Percentiles rank a stretch among this genome's conserved stretches.
phyloP scores from a whole-genome alignment of 1,140 invertebrate genomes.

The Drosophila saltans region DNA sequence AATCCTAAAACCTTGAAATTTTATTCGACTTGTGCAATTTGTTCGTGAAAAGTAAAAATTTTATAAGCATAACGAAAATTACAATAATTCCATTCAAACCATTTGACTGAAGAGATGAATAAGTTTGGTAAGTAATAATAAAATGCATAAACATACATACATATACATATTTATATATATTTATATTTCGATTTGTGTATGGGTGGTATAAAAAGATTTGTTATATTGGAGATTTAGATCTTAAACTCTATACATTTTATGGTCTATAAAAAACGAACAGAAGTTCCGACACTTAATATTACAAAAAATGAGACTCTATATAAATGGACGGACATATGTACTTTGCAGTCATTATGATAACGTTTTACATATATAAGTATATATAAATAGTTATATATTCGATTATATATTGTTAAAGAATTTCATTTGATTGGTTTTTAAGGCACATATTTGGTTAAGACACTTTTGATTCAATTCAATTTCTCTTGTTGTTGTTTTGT shows the following conservation, averaged over 20 bases:
- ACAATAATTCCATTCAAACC: not conserved
- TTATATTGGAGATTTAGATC: constrained; percentile 20
- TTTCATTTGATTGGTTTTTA: constrained; percentile 26
- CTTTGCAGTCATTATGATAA: constrained; percentile 40
- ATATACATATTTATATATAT: constrained; percentile 2
- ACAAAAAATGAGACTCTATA: constrained; percentile 39
- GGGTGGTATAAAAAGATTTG: constrained; percentile 28
- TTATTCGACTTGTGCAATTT: constrained; percentile 39
- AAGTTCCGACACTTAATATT: constrained; percentile 56
- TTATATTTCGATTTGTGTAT: constrained; percentile 33
- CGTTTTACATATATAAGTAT: constrained; percentile 45
- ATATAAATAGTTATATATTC: constrained; percentile 25
- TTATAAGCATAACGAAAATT: constrained; percentile 33
- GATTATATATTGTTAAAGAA: not conserved
- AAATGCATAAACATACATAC: constrained; percentile 18
- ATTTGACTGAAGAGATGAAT: constrained; percentile 56
- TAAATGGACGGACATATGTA: constrained; percentile 65
- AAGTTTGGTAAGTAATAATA: constrained; percentile 64
- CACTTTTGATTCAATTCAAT: constrained; percentile 26
- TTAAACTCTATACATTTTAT: constrained; percentile 52
- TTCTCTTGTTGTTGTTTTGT: constrained; percentile 39
- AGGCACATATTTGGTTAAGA: constrained; percentile 54
- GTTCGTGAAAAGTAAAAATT: constrained; percentile 37
- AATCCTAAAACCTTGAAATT: constrained; percentile 38
- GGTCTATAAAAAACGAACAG: constrained; percentile 28